Percentiles rank a stretch among this genome's conserved stretches.
These are phyloP conservation scores for Scolopax rusticola DNA, from an alignment of 2,797 vertebrate genomes.

Conservation along the genomic window DNA sequence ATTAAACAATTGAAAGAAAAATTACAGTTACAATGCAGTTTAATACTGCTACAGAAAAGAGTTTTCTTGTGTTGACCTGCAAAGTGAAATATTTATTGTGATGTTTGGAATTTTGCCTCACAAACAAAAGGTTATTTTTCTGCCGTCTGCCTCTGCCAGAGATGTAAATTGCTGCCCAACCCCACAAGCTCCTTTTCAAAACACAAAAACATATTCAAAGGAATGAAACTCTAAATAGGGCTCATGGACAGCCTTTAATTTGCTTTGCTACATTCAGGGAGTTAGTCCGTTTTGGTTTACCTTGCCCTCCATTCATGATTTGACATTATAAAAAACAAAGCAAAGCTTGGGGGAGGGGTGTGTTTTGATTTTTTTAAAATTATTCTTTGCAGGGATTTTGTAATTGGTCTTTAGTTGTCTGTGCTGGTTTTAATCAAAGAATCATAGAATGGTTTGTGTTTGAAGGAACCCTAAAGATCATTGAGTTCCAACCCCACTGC, in stretches of 20 bases:
- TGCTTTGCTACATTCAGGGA: not conserved
- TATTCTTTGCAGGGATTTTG: not conserved
- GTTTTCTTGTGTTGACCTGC: not conserved
- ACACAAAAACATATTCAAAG: not conserved
- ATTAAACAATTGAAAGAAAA: not conserved
- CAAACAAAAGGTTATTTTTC: not conserved
- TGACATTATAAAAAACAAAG: not conserved
- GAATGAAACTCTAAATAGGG: not conserved
- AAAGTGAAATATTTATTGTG: not conserved
- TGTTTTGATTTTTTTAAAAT: not conserved
- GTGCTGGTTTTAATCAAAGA: not conserved
- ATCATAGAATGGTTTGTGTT: no score
- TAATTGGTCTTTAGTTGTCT: not conserved
- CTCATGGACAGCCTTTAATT: not conserved
- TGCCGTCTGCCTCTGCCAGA: not conserved
- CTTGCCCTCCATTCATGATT: not conserved
- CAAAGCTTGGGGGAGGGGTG: rapidly evolving
- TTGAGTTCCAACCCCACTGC: no score
- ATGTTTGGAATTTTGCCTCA: not conserved
- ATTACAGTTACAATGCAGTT: not conserved
- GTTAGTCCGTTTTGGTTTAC: not conserved
- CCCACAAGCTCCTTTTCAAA: not conserved
- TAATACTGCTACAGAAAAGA: not conserved
- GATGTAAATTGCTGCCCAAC: not conserved
- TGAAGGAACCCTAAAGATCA: no score